Percentiles rank a stretch among this genome's conserved stretches.
Evolutionary conservation across 2,797 vertebrate species (phyloP).

Genomic region (Eleutherodactylus coqui): DNA sequence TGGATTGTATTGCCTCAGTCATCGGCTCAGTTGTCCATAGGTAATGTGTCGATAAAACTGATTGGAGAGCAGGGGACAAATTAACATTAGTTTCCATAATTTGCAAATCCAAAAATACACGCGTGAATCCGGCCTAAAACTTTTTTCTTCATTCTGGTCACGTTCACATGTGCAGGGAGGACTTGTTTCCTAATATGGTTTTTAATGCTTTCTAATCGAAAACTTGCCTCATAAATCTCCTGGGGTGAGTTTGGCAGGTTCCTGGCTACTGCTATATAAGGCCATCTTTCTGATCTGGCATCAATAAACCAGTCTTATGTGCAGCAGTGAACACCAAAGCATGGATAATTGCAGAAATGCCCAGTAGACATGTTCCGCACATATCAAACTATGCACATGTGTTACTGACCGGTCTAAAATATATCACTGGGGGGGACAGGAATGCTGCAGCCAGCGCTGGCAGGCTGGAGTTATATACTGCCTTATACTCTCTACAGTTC

Average conservation of each 20-base stretch:
- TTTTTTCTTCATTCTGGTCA: neutral
- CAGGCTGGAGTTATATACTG: neutral
- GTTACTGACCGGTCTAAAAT: conserved; percentile 24
- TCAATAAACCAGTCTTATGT: conserved; percentile 13
- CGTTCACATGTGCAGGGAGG: neutral
- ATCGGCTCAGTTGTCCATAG: too few relatives aligned
- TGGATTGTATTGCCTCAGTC: too few relatives aligned
- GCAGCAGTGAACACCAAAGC: neutral
- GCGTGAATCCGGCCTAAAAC: neutral
- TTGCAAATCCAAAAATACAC: neutral
- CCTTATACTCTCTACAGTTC: neutral
- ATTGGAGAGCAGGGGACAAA: neutral
- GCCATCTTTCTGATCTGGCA: conserved; percentile 16
- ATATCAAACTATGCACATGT: conserved; percentile 18
- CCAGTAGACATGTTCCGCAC: conserved; percentile 18
- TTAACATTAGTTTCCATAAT: neutral
- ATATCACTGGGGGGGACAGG: conserved; percentile 16
- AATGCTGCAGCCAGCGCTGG: neutral
- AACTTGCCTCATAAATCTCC: neutral
- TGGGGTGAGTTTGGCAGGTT: neutral
- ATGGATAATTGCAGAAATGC: conserved; percentile 51
- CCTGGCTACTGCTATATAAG: conserved; percentile 4
- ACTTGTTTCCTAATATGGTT: neutral
- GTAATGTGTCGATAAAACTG: too few relatives aligned
- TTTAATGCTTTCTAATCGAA: neutral